phyloP scores from a whole-genome alignment of 2,888 invertebrate genomes.

The Liodrosophila aerea region DNA sequence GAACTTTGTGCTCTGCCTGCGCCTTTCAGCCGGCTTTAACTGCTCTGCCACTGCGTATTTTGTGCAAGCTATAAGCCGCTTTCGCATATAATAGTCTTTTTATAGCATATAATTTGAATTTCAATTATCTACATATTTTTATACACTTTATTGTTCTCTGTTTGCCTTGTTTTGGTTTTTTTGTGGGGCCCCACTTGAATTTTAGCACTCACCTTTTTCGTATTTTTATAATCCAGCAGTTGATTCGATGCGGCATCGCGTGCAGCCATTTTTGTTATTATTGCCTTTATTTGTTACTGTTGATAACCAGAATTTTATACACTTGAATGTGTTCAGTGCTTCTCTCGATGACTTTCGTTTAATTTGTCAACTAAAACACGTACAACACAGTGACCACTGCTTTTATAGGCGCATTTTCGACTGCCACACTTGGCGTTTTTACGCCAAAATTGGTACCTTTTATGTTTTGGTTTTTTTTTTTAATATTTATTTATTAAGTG shows the following conservation, averaged over 20 bases:
- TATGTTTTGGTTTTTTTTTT: no score
- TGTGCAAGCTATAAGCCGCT: no score
- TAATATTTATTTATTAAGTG: no score
- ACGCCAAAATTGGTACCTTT: no score
- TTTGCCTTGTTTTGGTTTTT: background rate
- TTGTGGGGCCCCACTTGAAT: conserved; percentile 1
- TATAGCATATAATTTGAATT: background rate
- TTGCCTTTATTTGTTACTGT: conserved; percentile 35
- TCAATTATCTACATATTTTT: background rate
- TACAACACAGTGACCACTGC: conserved; percentile 41
- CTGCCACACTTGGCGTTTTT: no score
- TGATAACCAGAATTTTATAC: conserved; percentile 56
- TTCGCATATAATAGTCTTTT: background rate
- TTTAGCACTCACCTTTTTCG: conserved; percentile 84
- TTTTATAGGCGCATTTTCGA: conserved; percentile 65
- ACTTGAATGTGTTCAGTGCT: conserved; percentile 24
- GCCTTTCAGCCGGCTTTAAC: no score
- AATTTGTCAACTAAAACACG: conserved; percentile 60
- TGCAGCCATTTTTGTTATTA: conserved; percentile 64
- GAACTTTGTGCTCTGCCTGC: background rate
- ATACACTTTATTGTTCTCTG: background rate
- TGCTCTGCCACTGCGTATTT: no score
- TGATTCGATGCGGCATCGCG: conserved; percentile 87
- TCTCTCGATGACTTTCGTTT: conserved; percentile 21
- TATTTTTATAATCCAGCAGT: conserved; percentile 85